Conservation (phyloP, 2,888 invertebrate species). For the Acrocera orbiculus region DNA sequence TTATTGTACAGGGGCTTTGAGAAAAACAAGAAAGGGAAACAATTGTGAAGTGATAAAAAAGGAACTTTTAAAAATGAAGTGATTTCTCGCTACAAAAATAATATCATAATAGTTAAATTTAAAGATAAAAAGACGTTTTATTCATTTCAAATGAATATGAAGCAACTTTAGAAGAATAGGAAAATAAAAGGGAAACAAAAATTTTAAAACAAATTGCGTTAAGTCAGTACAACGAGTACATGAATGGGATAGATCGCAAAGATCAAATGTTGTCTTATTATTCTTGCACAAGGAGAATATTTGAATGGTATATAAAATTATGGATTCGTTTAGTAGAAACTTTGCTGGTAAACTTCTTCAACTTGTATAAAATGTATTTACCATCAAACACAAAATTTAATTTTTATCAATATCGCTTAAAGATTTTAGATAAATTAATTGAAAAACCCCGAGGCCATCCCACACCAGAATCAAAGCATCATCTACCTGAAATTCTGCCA, state of each 20-base stretch:
- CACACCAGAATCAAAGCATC: background rate
- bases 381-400: background rate
- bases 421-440: background rate
- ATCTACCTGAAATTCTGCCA: conserved; percentile 2
- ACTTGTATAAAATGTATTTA: background rate
- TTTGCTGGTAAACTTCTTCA: background rate
- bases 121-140: conserved; percentile 2
- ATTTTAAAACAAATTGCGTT: conserved; percentile 1
- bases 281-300: conserved; percentile 2
- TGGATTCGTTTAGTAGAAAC: conserved; percentile 3
- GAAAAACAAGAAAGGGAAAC: conserved; percentile 4
- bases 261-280: conserved; percentile 1
- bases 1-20: conserved; percentile 1
- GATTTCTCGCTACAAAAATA: conserved; percentile 5
- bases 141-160: conserved; percentile 4
- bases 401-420: background rate
- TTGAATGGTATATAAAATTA: conserved; percentile 3
- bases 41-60: background rate
- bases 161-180: conserved; percentile 2
- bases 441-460: background rate
- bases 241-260: conserved; percentile 3
- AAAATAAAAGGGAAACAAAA: background rate
- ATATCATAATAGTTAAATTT: background rate
- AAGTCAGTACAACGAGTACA: conserved; percentile 1
- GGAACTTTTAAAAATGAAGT: conserved; percentile 3